Base-by-base conservation (phyloP, 2,888 invertebrate genomes). In the Mythimna pallens region DNA sequence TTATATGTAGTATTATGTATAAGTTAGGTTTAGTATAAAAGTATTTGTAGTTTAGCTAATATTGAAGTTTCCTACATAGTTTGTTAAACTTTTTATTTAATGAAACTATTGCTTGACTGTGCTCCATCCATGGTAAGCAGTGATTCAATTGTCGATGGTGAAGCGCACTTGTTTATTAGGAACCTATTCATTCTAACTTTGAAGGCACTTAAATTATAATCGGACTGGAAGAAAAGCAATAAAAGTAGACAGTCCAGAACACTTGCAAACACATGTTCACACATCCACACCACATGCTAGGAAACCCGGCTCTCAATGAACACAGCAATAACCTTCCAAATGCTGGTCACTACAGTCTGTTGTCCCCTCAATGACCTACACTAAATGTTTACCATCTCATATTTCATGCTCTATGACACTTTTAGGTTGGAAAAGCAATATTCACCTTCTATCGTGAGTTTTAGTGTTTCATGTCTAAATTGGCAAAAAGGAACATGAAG, bases 311-410 rank as follows among this genome's bases (percentile, higher is more conserved):
- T 30, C 1, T 22, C 40, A 34, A 43, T 43, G 50, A 78, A 34
- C n/a, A 62, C 40, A 62, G 57, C 36, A 71, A 78, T 78, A 75
- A 57, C 17, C 50, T 47, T 12, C 1, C 12, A 43, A 62, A 40
- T 43, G 40, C n/a, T 70, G 54, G 30, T 36, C n/a, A n/a, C 47
- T 20, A 14, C 47, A 47, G 36, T 2, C 59, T 70, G 22, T 71
- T 70, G 40, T n/a, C 1, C 14, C 47, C 30, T 22, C 12, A 40
- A n/a, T 54, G 7, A 12, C 25, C 62, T 3, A 22, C 50, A 62
- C n/a, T 78, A 62, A 75, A 78, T n/a, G n/a, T 78, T 70, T 57
- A 62, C 40, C 40, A 30, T 5, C 78, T 50, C 70, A 57, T 62
- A 78, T 75, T 63, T 62, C 50, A 43, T 78, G 43, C 62, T 50